A percentile compares a stretch with the other conserved stretches of the same genome.
These are phyloP conservation scores for Panopea generosa DNA, from an alignment of 2,888 invertebrate genomes.

Conservation along the genomic window DNA sequence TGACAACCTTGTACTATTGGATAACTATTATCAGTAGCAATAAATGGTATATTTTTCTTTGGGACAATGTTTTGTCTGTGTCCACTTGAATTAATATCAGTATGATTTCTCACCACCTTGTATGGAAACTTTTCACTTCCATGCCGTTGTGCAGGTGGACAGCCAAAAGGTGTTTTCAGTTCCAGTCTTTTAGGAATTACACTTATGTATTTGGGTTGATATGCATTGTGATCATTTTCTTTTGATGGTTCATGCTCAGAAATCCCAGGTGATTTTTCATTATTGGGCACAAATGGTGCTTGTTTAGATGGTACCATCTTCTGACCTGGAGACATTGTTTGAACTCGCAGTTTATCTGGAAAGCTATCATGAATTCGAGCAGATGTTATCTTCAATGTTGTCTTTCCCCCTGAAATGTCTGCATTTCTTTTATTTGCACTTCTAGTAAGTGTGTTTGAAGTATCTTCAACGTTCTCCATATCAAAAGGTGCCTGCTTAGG, in stretches of 20 bases:
- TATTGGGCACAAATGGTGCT: too few species aligned
- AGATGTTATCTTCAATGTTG: constrained; percentile 4
- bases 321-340: background rate
- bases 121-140: constrained; percentile 15
- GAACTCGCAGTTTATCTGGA: constrained; percentile 6
- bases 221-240: background rate
- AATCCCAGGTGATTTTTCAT: background rate
- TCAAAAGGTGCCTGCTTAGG: constrained; percentile 7
- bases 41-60: constrained; percentile 2
- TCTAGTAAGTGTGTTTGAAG: background rate
- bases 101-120: constrained; percentile 9
- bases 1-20: constrained; percentile 4
- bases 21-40: background rate
- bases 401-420: too few species aligned
- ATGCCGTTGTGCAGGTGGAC: background rate
- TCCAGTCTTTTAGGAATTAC: constrained; percentile 15
- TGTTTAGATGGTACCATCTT: background rate
- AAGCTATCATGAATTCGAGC: constrained; percentile 15
- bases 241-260: background rate
- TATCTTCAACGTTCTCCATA: background rate
- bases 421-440: too few species aligned
- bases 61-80: background rate
- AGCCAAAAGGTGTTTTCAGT: constrained; percentile 4
- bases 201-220: constrained; percentile 3
- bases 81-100: too few species aligned